Evolutionary conservation across 2,888 invertebrate species (phyloP), one percentile per base, ranked within the genome.

Genomic region (Lissocephala sabroskyi): DNA sequence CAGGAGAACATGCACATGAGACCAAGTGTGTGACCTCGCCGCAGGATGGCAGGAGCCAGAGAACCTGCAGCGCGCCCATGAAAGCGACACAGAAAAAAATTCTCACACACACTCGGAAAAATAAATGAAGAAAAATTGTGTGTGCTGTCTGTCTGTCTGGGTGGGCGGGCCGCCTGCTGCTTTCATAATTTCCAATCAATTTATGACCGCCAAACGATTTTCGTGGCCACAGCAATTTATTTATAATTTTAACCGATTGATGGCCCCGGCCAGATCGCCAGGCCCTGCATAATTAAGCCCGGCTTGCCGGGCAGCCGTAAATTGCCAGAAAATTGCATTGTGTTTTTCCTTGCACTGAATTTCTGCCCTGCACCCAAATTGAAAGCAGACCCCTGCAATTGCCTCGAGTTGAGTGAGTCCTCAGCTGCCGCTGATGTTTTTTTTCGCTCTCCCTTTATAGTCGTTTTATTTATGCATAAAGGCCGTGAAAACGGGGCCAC

Each of bases 321-420:
- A 71, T 60, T 66, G 61, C 52, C 60, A 52, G 54, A 43, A 57
- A 74, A 74, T 62, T 52, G 66, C 52, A 54, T 62, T 74, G 54
- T 52, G n/a, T n/a, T n/a, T n/a, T 45, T 39, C 11, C 16, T 16
- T 35, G 13, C 16, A 35, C 10, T 9, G 7, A 23, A 5, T 23
- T 23, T 23, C 23, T 23, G 4, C 23, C 7, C 23, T 23, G 23
- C 4, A 5, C 7, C 4, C 4, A 5, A 23, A 23, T 23, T 23
- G 23, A 23, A 23, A 7, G 23, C 23, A 23, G n/a, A n/a, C n/a
- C n/a, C 23, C 3, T 23, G 23, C 7, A 7, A 3, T 23, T 3
- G 23, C 23, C 23, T 23, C 23, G 7, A 23, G 4, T 5, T 23
- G 23, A 5, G 23, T 7, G 4, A 23, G 23, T 23, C 7, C 23